A percentile compares a stretch with the other conserved stretches of the same genome.
phyloP scores from a whole-genome alignment of 2,113 vertebrate genomes.

The Phoxinus phoxinus region DNA sequence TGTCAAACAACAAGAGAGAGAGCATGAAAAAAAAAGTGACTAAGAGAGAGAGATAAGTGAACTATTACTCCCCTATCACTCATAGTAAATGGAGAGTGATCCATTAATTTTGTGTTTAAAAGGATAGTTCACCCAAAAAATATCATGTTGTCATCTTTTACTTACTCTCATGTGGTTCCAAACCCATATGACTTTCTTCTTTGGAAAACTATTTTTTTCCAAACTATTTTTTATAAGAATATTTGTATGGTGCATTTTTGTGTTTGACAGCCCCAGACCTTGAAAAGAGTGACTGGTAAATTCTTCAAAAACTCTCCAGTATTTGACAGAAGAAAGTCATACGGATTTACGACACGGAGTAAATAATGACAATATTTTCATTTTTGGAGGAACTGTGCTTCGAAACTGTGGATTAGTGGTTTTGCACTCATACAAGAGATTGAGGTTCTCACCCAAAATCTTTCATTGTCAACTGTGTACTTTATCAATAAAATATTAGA shows the following conservation, averaged over 20 bases:
- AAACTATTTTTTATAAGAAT: neutral
- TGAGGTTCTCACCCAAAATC: too few species aligned
- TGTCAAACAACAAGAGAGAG: conserved; percentile 18
- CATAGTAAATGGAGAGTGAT: neutral
- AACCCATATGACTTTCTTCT: neutral
- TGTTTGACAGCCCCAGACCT: neutral
- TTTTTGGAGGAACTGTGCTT: neutral
- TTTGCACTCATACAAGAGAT: neutral
- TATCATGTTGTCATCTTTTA: neutral
- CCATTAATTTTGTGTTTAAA: neutral
- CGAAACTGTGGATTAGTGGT: neutral
- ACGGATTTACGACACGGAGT: neutral
- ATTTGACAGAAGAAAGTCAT: neutral
- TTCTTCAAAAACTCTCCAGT: neutral
- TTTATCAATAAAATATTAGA: neutral
- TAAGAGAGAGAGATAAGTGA: neutral
- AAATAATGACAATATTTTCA: neutral
- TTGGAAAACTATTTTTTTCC: neutral
- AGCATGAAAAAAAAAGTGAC: neutral
- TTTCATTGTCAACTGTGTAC: neutral
- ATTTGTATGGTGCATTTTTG: neutral
- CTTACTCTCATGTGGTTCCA: neutral
- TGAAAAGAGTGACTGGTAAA: neutral
- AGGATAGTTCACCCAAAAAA: neutral
- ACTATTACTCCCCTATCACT: neutral